Base-by-base conservation (phyloP, 2,797 vertebrate species). In the Pitangus sulphuratus region DNA sequence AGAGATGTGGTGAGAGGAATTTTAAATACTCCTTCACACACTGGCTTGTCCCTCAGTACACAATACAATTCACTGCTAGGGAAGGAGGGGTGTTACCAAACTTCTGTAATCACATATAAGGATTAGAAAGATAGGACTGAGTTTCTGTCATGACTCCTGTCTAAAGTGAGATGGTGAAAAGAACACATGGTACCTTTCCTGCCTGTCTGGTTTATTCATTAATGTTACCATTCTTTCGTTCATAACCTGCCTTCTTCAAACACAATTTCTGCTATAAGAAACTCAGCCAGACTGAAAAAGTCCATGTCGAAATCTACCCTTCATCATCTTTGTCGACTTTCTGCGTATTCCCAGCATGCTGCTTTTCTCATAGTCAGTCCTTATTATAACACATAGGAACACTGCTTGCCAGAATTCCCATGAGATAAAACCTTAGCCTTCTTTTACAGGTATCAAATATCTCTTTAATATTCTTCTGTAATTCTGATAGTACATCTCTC, bases 1-100 rank as follows among this genome's bases (percentile, higher is more conserved):
- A 62, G 72, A 91, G 84, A 51, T 45, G 58, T 25, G 24, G 39
- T 91, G 91, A 94, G 89, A 83, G 33, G 91, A 96, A 95, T 97
- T 93, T 91, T 84, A 95, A 94, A 83, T 79, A 89, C 69, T 78
- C 48, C 3, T 89, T 87, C 87, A 80, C 11, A 8, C 0, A 2
- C 50, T 78, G 54, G 28, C 50, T 54, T 75, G 56, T 87, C 60
- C 45, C 64, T 85, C 68, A 61, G 53, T 68, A 39, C 33, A 15
- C 22, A 28, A 33, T 71, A n/a, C 2, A 3, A 65, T 78, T 91
- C 82, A 57, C 58, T 89, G 45, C 45, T 86, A 39, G 54, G 50
- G 70, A 47, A 91, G 69, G 78, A 95, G 37, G 70, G 30, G 35
- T 70, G 50, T 62, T 85, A 69, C 82, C 69, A 81, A 25, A 56